A percentile compares a stretch with the other conserved stretches of the same genome.
These are phyloP conservation scores for Lapara coniferarum DNA, from an alignment of 2,888 invertebrate species.

Conservation along the genomic window DNA sequence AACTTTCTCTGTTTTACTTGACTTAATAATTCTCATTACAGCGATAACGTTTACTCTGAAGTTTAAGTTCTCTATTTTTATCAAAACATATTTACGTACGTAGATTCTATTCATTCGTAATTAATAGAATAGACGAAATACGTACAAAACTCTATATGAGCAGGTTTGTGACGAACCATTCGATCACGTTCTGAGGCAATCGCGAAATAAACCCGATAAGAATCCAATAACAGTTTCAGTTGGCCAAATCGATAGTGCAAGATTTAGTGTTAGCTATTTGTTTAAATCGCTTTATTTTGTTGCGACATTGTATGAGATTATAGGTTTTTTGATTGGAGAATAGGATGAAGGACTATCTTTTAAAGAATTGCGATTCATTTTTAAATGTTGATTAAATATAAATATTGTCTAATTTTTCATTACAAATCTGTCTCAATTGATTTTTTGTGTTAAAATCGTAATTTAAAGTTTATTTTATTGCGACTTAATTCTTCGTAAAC, in stretches of 20 bases:
- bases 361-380: not conserved
- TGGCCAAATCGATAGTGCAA: slow-evolving; percentile 37
- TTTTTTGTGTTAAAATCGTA: too few relatives aligned
- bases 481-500: too few relatives aligned
- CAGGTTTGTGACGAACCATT: slow-evolving; percentile 38
- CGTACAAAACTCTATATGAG: slow-evolving; percentile 15
- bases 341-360: not conserved
- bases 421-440: too few relatives aligned
- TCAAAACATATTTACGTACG: slow-evolving; percentile 10
- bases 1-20: not conserved
- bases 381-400: not conserved
- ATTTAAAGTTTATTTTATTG: too few relatives aligned
- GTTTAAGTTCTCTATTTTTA: not conserved
- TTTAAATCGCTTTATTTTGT: slow-evolving; percentile 29
- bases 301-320: not conserved
- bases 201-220: slow-evolving; percentile 57
- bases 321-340: not conserved
- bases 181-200: slow-evolving; percentile 34
- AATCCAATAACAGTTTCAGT: slow-evolving; percentile 63
- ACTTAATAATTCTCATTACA: too few relatives aligned
- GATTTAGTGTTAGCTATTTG: slow-evolving; percentile 45
- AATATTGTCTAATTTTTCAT: too few relatives aligned
- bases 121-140: too few relatives aligned
- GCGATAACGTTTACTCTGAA: not conserved
- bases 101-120: too few relatives aligned